Evolutionary conservation across 2,888 invertebrate species (phyloP).

Genomic region (Drosophila mayaguana): DNA sequence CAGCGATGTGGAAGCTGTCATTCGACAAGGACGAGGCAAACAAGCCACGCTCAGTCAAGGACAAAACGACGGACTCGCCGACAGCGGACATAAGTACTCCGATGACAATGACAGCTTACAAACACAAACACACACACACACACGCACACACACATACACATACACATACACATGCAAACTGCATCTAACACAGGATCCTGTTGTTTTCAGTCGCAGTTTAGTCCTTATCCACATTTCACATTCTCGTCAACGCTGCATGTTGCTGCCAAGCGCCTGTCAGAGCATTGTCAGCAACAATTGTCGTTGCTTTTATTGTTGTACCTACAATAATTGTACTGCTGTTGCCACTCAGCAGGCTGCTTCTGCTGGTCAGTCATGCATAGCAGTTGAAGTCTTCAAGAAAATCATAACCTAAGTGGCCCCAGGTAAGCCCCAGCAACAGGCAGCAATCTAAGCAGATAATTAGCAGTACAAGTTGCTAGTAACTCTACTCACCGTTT

Average conservation of each 20-base stretch:
- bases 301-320: constrained; percentile 30
- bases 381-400: constrained; percentile 30
- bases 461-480: constrained; percentile 27
- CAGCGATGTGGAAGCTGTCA: constrained; percentile 65
- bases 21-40: constrained; percentile 65
- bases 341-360: constrained; percentile 12
- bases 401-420: constrained; percentile 46
- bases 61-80: constrained; percentile 46
- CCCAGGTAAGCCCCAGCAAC: constrained; percentile 13
- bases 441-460: constrained; percentile 12
- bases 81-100: constrained; percentile 44
- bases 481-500: constrained; percentile 87
- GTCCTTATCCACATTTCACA: constrained; percentile 23
- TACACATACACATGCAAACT: constrained; percentile 22
- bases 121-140: constrained; percentile 43
- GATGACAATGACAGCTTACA: constrained; percentile 67
- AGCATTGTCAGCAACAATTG: constrained; percentile 69
- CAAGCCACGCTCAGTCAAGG: constrained; percentile 57
- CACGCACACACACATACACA: constrained; percentile 30
- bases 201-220: constrained; percentile 69
- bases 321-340: constrained; percentile 49
- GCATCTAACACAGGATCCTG: constrained; percentile 69
- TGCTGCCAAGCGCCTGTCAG: constrained; percentile 70
- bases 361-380: constrained; percentile 24
- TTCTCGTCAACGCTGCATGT: constrained; percentile 47